Evolutionary conservation across 2,797 vertebrate species (phyloP).

Genomic region (Anableps anableps): DNA sequence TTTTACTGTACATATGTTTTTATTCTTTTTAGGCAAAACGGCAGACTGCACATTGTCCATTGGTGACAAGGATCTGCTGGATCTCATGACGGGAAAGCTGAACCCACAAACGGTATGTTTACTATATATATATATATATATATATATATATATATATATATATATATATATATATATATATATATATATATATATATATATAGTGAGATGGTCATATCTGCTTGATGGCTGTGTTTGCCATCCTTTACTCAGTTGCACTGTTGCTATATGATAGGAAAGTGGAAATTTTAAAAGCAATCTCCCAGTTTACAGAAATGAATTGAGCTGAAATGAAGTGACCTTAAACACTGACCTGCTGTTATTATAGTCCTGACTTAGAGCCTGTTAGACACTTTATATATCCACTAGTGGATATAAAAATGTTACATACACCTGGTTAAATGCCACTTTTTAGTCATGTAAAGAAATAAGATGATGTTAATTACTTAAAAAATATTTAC

Average conservation of each 20-base stretch:
- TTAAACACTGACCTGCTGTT: background rate
- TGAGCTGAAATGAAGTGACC: background rate
- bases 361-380: background rate
- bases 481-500: background rate
- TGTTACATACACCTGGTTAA: background rate
- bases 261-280: background rate
- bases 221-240: background rate
- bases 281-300: background rate
- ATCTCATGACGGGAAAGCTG: slow-evolving; percentile 93
- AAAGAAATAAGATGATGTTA: background rate
- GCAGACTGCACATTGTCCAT: slow-evolving; percentile 91
- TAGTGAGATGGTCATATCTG: background rate
- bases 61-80: slow-evolving; percentile 87
- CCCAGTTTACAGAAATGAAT: background rate
- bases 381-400: background rate
- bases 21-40: slow-evolving; percentile 82
- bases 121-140: background rate
- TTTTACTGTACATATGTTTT: background rate
- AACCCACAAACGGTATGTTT: slow-evolving; percentile 89
- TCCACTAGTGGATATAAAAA: background rate
- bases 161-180: background rate
- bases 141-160: background rate
- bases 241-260: background rate
- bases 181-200: background rate
- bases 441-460: background rate